Evolutionary conservation across 2,113 vertebrate genomes (phyloP), one percentile per base, ranked within the genome.

Genomic region (Gambusia affinis): DNA sequence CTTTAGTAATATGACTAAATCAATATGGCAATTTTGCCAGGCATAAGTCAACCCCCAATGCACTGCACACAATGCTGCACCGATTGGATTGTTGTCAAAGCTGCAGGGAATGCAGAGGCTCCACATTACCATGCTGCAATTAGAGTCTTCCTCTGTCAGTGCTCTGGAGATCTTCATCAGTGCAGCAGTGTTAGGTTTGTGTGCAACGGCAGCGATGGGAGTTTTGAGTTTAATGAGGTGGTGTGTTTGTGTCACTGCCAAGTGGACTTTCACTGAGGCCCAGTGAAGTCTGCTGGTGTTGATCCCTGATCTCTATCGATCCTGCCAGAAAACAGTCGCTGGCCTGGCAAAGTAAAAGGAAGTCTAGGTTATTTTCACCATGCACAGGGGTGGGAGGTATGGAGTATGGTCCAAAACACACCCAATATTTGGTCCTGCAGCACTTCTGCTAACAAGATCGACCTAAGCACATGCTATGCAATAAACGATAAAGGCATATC

Each of bases 161-260:
- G 79, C 83, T 87, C 85, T 35, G 73, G 88, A 88, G 88, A 85
- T 82, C 84, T 89, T 80, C 86, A 87, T 91, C 87, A 85, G 87
- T 15, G 72, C 76, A n/a, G 87, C 77, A 3, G 76, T 72, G 73
- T 75, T 64, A 60, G 72, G 68, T 80, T 10, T 57, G 7, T 85
- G 37, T 70, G 70, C 75, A 78, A 88, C 80, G 82, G 84, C 82
- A 82, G 81, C 71, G 17, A 65, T 37, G 82, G 86, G 88, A 88
- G 77, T 79, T 78, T 84, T 37, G 66, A 64, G 79, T 85, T 90
- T 93, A 92, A 92, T 93, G 91, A 93, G 87, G 85, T 85, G 82
- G 84, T 60, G 83, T 81, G 87, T 91, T 89, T 90, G 85, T 88
- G 85, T 73, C 81, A 76, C 67, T 75, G 88, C 85, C 87, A 91